Base-by-base conservation (phyloP, 2,888 invertebrate genomes). In the Pediacus dermestoides region DNA sequence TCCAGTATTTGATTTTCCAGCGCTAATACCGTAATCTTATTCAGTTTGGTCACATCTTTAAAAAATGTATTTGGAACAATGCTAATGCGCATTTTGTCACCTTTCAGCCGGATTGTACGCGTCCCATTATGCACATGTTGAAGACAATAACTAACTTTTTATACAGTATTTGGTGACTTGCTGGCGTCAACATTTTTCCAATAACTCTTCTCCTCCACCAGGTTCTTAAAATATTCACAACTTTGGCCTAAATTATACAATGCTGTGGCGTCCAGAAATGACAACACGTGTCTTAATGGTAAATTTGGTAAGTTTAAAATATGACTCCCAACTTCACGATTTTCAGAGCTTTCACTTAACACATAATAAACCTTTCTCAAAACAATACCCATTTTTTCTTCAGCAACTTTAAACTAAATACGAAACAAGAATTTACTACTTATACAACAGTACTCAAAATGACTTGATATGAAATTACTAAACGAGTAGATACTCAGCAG, bases 1-100 rank as follows among this genome's bases (percentile, higher is more conserved):
- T 59, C 53, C 23, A 68, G 53, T 15, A 46, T 46, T 35, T 64
- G 58, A 47, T 65, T 60, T 46, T 68, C 68, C 31, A 68, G 46
- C 1, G 67, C 64, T 18, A 69, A 46, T 3, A 69, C 49, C 6
- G 54, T 60, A 13, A 68, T 40, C 30, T 59, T 55, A 13, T 47
- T 34, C 25, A 46, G 45, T 30, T 45, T 6, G 31, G 37, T 36
- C 27, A 47, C 44, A 7, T 23, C 37, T 3, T 25, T 33, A 16
- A 57, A 52, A 38, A 46, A 49, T 14, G 42, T 30, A 9, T 34
- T 16, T 1, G 52, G 47, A 8, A 56, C 27, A n/a, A 47, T 30
- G 9, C 41, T 42, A 10, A 36, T 34, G 6, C n/a, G n/a, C 14
- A 12, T 7, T 3, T 13, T 41, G 4, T 44, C 44, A 3, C 48